These are phyloP conservation scores for Oncorhynchus nerka DNA, from an alignment of 2,113 vertebrate species.

Conservation along the genomic window DNA sequence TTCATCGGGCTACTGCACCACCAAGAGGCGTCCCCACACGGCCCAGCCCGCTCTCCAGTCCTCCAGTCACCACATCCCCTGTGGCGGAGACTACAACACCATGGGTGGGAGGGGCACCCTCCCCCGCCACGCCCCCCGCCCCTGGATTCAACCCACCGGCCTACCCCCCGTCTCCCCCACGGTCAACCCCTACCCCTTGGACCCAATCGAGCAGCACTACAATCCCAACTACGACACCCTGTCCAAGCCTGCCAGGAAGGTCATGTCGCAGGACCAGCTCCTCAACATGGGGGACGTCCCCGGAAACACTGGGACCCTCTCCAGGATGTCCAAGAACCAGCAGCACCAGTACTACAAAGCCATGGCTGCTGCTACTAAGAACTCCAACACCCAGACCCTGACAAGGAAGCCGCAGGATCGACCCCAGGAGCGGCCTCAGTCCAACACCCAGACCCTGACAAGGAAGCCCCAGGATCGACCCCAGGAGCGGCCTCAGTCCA, in stretches of 20 bases:
- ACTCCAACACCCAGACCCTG: constrained; percentile 73
- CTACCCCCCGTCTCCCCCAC: constrained; percentile 71
- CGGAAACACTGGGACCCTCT: constrained; percentile 73
- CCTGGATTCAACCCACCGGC: constrained; percentile 74
- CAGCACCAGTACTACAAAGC: constrained; percentile 81
- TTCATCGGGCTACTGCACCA: constrained; percentile 86
- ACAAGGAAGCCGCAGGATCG: constrained; percentile 71
- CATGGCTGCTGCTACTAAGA: constrained; percentile 72
- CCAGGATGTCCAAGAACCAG: constrained; percentile 77
- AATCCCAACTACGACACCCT: constrained; percentile 78
- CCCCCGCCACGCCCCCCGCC: constrained; percentile 77
- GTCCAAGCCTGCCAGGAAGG: constrained; percentile 80
- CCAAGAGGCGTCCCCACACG: constrained; percentile 81
- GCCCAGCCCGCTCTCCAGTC: constrained; percentile 77
- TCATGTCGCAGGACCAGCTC: constrained; percentile 87
- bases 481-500: constrained; percentile 66
- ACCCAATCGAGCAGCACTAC: constrained; percentile 72
- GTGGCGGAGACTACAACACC: constrained; percentile 79
- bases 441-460: too few relatives aligned
- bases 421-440: constrained; percentile 72
- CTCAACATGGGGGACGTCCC: constrained; percentile 74
- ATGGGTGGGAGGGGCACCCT: constrained; percentile 83
- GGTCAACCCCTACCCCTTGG: constrained; percentile 77
- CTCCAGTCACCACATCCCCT: constrained; percentile 78
- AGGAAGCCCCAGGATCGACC: not conserved